Percentiles rank a stretch among this genome's conserved stretches.
These are phyloP conservation scores for Sceliomorpha sp. DNA, from an alignment of 2,888 invertebrate species.

Conservation along the genomic window DNA sequence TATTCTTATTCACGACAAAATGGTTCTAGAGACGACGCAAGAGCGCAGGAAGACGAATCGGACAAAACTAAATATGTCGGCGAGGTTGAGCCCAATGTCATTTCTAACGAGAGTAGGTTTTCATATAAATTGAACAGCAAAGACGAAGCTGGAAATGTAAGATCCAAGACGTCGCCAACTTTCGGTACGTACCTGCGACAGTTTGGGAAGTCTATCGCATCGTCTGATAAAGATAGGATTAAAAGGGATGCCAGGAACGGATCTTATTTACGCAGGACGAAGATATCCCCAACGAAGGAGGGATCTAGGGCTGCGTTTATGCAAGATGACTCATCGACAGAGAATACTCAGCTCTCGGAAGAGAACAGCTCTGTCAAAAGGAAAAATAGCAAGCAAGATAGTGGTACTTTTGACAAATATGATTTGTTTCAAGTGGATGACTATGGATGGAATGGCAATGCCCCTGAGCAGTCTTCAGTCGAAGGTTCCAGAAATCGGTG, in stretches of 20 bases:
- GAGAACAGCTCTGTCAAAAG: constrained; percentile 6
- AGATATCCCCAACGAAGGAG: constrained; percentile 77
- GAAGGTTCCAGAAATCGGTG: constrained; percentile 15
- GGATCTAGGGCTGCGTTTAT: constrained; percentile 71
- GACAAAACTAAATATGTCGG: constrained; percentile 74
- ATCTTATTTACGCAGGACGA: constrained; percentile 74
- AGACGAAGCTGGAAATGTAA: constrained; percentile 34
- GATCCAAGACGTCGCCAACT: constrained; percentile 62
- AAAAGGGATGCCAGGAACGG: constrained; percentile 61
- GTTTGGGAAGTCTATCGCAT: constrained; percentile 69
- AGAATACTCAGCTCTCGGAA: neutral
- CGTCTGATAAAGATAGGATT: constrained; percentile 47
- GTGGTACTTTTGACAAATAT: constrained; percentile 58
- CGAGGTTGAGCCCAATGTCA: constrained; percentile 50
- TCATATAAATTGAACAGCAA: constrained; percentile 65
- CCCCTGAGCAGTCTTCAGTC: neutral
- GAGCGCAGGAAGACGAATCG: constrained; percentile 33
- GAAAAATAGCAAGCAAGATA: constrained; percentile 22
- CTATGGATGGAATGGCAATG: constrained; percentile 64
- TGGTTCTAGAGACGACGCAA: constrained; percentile 4
- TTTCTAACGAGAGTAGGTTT: constrained; percentile 64
- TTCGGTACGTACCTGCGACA: constrained; percentile 73
- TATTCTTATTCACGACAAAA: constrained; percentile 60
- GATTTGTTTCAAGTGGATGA: constrained; percentile 62
- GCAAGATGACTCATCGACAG: constrained; percentile 53